Evolutionary conservation across 2,113 vertebrate genomes (phyloP).

Genomic region (Macheiramphus alcinus): DNA sequence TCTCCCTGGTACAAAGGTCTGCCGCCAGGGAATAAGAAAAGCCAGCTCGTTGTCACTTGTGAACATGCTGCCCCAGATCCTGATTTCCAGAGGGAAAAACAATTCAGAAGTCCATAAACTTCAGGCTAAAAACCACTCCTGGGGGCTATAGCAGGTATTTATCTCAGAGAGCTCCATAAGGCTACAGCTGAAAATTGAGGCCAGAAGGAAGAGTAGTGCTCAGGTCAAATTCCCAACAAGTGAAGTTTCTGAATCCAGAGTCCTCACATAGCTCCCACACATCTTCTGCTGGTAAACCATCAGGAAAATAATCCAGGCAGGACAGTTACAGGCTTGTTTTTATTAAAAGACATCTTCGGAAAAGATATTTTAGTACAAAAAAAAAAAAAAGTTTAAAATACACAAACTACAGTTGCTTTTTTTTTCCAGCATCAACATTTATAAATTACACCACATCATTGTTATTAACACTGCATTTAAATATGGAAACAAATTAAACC

Average conservation of each 20-base stretch:
- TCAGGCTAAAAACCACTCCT: background rate
- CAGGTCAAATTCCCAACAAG: background rate
- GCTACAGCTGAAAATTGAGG: background rate
- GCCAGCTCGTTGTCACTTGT: background rate
- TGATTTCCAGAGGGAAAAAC: background rate
- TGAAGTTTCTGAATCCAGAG: background rate
- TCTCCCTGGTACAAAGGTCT: background rate
- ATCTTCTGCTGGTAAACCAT: background rate
- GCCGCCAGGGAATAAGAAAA: background rate
- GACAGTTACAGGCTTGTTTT: slow-evolving; percentile 6
- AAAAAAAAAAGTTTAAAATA: slow-evolving; percentile 33
- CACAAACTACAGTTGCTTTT: background rate
- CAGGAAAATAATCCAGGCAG: background rate
- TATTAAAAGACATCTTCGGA: slow-evolving; percentile 58
- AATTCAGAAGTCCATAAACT: background rate
- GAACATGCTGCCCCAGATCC: background rate
- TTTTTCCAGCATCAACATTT: background rate
- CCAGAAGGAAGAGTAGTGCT: background rate
- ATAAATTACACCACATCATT: slow-evolving; percentile 58
- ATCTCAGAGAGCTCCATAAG: accelerated
- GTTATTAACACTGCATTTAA: slow-evolving; percentile 39
- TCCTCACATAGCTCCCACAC: background rate
- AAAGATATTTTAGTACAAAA: slow-evolving; percentile 47
- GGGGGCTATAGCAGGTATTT: background rate
- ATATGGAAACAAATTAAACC: slow-evolving; percentile 36